phyloP scores from a whole-genome alignment of 2,797 vertebrate genomes.

The Enteromius anoplus region DNA sequence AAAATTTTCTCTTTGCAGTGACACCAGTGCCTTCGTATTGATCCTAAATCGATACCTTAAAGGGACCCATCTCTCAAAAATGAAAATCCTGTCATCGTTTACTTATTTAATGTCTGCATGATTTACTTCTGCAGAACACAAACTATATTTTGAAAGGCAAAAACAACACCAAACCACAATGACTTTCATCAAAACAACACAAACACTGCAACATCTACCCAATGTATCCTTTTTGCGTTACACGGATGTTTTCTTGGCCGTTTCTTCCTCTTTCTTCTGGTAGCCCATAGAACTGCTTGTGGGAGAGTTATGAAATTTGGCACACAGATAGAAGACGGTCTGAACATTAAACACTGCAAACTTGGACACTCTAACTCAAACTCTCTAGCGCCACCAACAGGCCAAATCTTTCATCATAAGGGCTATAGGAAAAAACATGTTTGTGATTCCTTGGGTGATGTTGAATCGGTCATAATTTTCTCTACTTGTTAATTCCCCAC shows the following conservation, averaged over 20 bases:
- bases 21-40: background rate
- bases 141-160: background rate
- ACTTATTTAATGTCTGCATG: background rate
- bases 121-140: too few relatives aligned
- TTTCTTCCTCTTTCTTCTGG: background rate
- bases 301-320: background rate
- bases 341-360: background rate
- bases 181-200: background rate
- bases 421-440: background rate
- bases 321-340: background rate
- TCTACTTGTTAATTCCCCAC: background rate
- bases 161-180: background rate
- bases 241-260: background rate
- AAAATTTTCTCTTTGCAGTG: background rate
- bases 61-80: background rate
- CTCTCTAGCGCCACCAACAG: background rate
- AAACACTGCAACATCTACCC: background rate
- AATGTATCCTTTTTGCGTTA: background rate
- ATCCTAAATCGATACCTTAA: constrained; percentile 2
- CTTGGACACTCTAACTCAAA: background rate
- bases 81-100: background rate
- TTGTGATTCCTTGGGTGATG: background rate
- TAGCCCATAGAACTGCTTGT: background rate
- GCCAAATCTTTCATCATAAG: background rate
- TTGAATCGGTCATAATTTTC: background rate